phyloP scores from a whole-genome alignment of 2,888 invertebrate genomes.

The Stomorhina lunata region DNA sequence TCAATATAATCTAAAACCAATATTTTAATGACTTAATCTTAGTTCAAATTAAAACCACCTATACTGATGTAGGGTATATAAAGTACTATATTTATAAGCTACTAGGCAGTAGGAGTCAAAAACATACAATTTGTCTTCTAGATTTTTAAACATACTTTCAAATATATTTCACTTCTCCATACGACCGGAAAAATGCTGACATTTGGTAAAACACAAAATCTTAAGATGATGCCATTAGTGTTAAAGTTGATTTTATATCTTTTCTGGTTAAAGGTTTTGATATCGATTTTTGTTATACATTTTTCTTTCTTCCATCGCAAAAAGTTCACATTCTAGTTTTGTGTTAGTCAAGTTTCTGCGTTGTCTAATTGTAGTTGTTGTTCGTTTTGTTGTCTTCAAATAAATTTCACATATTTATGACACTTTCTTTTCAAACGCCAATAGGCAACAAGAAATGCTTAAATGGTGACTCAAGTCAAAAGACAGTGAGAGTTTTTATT shows the following conservation, averaged over 20 bases:
- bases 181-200: not conserved
- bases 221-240: not conserved
- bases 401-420: slow-evolving; percentile 61
- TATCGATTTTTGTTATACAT: not conserved
- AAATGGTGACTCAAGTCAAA: slow-evolving; percentile 26
- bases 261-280: not conserved
- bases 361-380: not conserved
- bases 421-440: slow-evolving; percentile 58
- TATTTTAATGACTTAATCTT: too few relatives aligned
- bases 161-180: too few relatives aligned
- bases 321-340: not conserved
- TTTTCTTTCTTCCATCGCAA: too few relatives aligned
- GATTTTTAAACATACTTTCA: too few relatives aligned
- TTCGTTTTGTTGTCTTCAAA: not conserved
- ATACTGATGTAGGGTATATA: too few relatives aligned
- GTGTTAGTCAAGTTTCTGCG: slow-evolving; percentile 20
- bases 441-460: slow-evolving; percentile 25
- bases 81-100: too few relatives aligned
- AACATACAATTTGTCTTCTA: too few relatives aligned
- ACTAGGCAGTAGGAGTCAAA: too few relatives aligned
- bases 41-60: too few relatives aligned
- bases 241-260: not conserved
- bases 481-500: slow-evolving; percentile 58
- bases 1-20: too few relatives aligned
- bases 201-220: not conserved